A percentile compares a stretch with the other conserved stretches of the same genome.
These are phyloP conservation scores for Drosophila aldrichi DNA, from an alignment of 2,888 invertebrate species.

Conservation along the genomic window DNA sequence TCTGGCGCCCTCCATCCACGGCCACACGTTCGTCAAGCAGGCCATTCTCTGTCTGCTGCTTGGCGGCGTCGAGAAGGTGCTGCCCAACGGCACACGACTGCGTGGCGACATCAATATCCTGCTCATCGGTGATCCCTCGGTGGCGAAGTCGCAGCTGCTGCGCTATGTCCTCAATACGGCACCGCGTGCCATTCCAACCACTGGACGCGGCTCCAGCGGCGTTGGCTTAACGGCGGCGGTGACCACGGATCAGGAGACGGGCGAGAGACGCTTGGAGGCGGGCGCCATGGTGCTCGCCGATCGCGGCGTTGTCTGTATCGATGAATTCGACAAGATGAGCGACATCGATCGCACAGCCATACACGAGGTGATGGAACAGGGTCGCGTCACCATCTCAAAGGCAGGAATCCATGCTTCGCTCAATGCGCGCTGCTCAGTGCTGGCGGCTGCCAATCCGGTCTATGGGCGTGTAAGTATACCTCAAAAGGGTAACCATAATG, in stretches of 20 bases:
- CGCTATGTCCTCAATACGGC: constrained; percentile 98
- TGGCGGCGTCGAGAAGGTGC: constrained; percentile 97
- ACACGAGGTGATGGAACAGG: constrained; percentile 99
- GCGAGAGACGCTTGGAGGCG: constrained; percentile 95
- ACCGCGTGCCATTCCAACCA: constrained; percentile 98
- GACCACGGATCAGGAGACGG: constrained; percentile 97
- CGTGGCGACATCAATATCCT: constrained; percentile 96
- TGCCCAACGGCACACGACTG: constrained; percentile 95
- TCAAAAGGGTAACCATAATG: background rate
- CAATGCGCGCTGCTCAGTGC: constrained; percentile 98
- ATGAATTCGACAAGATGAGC: constrained; percentile 99
- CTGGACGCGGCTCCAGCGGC: constrained; percentile 98
- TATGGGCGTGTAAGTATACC: constrained; percentile 92
- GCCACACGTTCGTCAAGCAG: constrained; percentile 97
- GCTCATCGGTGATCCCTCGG: constrained; percentile 99
- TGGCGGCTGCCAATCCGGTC: constrained; percentile 99
- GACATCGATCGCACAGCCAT: constrained; percentile 99
- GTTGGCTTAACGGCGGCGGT: constrained; percentile 99
- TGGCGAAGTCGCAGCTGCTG: constrained; percentile 98
- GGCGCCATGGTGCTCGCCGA: constrained; percentile 99
- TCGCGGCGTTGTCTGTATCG: constrained; percentile 96
- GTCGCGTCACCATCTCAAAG: constrained; percentile 98
- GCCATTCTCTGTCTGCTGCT: constrained; percentile 97
- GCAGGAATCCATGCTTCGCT: constrained; percentile 99
- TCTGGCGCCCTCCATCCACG: constrained; percentile 98